phyloP scores from a whole-genome alignment of 2,113 vertebrate species.

The Lophius piscatorius region DNA sequence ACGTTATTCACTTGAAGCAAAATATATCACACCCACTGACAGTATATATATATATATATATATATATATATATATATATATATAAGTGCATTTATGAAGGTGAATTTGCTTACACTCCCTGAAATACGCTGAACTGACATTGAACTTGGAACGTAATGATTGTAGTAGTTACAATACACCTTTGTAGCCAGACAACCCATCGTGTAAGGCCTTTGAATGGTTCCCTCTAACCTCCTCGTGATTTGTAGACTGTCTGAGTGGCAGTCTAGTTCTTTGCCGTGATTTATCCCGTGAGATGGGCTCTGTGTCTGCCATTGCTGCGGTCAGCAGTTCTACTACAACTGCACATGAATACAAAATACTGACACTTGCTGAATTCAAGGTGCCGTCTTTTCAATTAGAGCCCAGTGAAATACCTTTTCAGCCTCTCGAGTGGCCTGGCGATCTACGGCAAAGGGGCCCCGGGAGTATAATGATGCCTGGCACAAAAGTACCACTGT shows the following conservation, averaged over 20 bases:
- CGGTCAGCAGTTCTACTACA: constrained; percentile 63
- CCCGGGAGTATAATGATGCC: constrained; percentile 79
- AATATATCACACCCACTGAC: too few species aligned
- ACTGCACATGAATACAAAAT: constrained; percentile 62
- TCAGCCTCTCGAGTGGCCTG: constrained; percentile 79
- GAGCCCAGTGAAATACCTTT: constrained; percentile 81
- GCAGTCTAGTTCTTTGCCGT: constrained; percentile 47
- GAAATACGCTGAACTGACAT: too few species aligned
- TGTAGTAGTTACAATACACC: constrained; percentile 32
- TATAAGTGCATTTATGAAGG: too few species aligned
- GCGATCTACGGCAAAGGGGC: constrained; percentile 74
- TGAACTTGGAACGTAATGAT: constrained; percentile 34
- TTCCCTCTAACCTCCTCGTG: constrained; percentile 40
- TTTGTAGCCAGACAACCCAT: constrained; percentile 43
- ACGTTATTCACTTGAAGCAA: too few species aligned
- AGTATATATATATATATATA: too few species aligned
- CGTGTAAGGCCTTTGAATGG: constrained; percentile 31
- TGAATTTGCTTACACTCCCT: too few species aligned
- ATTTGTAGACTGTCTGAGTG: constrained; percentile 61
- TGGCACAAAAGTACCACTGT: constrained; percentile 84
- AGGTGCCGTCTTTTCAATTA: constrained; percentile 80
- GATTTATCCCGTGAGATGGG: constrained; percentile 54
- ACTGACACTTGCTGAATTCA: constrained; percentile 78
- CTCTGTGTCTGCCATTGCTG: constrained; percentile 49
- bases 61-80: too few species aligned